Evolutionary conservation across 1,140 invertebrate species (phyloP).

Genomic region (Zaprionus nigranus): DNA sequence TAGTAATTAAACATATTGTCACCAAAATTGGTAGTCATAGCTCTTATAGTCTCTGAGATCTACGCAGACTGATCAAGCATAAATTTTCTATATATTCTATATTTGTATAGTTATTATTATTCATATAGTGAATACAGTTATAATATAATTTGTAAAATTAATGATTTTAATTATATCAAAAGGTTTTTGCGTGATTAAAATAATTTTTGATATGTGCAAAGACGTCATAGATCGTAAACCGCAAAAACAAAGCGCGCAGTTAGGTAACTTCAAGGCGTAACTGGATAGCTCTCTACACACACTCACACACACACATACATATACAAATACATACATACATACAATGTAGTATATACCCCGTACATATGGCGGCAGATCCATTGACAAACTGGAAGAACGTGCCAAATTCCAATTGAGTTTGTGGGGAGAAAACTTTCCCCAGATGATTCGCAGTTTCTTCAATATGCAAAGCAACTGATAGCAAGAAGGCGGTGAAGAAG

Average conservation of each 20-base stretch:
- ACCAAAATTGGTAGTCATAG: too few relatives aligned
- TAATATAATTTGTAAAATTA: too few relatives aligned
- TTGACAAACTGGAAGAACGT: conserved; percentile 54
- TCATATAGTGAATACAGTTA: too few relatives aligned
- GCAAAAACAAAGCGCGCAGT: neutral
- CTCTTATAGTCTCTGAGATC: too few relatives aligned
- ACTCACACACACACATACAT: neutral
- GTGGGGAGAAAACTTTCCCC: conserved; percentile 13
- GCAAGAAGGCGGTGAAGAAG: conserved; percentile 5
- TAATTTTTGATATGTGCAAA: neutral
- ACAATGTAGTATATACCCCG: neutral
- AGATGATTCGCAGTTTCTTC: neutral
- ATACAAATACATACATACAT: neutral
- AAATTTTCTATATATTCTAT: too few relatives aligned
- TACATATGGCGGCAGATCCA: neutral
- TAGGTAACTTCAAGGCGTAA: conserved; percentile 1
- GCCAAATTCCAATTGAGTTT: conserved; percentile 60
- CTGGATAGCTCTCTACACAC: neutral
- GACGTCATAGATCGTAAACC: conserved; percentile 5
- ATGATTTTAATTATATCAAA: too few relatives aligned
- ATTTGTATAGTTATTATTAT: too few relatives aligned
- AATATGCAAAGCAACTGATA: conserved; percentile 21
- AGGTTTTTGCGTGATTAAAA: too few relatives aligned
- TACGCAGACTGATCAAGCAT: too few relatives aligned
- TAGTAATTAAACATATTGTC: too few relatives aligned